Evolutionary conservation across 2,797 vertebrate genomes (phyloP), one percentile per base, ranked within the genome.

Genomic region (Gallinago nigripennis): DNA sequence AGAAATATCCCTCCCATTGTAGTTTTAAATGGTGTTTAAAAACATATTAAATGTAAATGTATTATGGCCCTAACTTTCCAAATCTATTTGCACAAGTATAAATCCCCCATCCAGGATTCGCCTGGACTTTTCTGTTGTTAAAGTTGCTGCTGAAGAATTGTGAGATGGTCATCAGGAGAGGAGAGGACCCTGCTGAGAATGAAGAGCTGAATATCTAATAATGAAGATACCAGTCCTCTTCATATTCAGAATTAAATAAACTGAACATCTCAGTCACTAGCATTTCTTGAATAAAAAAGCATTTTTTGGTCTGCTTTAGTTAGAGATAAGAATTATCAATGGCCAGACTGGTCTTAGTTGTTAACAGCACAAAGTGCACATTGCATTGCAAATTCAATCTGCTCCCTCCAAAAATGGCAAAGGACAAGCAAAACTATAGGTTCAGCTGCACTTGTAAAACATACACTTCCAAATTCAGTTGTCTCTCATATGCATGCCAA

Each of bases 211-310:
- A 86, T 8, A 27, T 8, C 45, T 2, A 75, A 28, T 41, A 80
- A 43, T 28, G n/a, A 88, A 73, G 14, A 41, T 24, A 64, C 1
- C 0, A 1, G 24, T 79, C 78, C 0, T 69, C 16, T 72, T 77
- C 16, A n/a, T 61, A 72, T 58, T 82, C 58, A 54, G 18, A 79
- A 82, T 76, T 72, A 90, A 83, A 66, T 58, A 75, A 84, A 81
- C 5, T 12, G 0, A 50, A 51, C 8, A 61, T 1, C 6, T 56
- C 12, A 25, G 11, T 39, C 10, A 37, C 6, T 60, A 48, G 1
- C 6, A n/a, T 45, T 81, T 68, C 6, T 81, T 61, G 39, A 66
- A 81, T 75, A 30, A 66, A 46, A 73, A 54, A 27, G 0, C 1
- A 24, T 30, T 8, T 6, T 53, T 89, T 90, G 12, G 28, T 65